phyloP scores from a whole-genome alignment of 1,140 invertebrate species.

The Caenorhabditis briggsae region DNA sequence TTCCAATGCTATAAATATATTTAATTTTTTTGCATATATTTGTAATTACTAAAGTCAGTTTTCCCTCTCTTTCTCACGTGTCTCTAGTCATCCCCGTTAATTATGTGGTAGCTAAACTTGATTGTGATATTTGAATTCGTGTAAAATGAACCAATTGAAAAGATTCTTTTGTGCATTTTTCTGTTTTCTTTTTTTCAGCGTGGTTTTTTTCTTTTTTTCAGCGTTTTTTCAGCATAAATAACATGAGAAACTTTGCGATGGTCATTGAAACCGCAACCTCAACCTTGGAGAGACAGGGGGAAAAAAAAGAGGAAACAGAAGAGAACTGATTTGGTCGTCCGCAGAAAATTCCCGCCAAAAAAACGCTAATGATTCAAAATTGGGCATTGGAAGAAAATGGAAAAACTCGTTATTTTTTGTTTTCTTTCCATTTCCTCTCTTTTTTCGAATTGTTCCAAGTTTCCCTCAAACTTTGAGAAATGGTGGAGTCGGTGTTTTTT shows the following conservation, averaged over 20 bases:
- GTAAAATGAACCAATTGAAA: background rate
- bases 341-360: constrained; percentile 16
- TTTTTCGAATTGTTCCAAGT: constrained; percentile 9
- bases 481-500: no score
- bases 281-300: background rate
- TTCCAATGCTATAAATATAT: constrained; percentile 38
- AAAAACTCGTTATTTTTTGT: constrained; percentile 54
- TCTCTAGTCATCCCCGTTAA: no score
- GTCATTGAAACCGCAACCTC: constrained; percentile 44
- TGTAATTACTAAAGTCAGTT: constrained; percentile 6
- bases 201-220: no score
- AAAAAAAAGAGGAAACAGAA: background rate
- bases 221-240: no score
- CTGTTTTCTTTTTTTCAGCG: no score
- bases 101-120: constrained; percentile 27
- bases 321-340: constrained; percentile 22
- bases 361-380: constrained; percentile 52
- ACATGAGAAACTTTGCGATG: background rate
- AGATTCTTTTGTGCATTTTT: no score
- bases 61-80: background rate
- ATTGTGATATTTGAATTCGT: background rate
- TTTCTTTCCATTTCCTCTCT: background rate
- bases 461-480: constrained; percentile 6
- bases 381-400: background rate
- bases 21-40: background rate